Percentiles rank a stretch among this genome's conserved stretches.
Evolutionary conservation across 2,113 vertebrate species (phyloP).

Genomic region (Sprattus sprattus): DNA sequence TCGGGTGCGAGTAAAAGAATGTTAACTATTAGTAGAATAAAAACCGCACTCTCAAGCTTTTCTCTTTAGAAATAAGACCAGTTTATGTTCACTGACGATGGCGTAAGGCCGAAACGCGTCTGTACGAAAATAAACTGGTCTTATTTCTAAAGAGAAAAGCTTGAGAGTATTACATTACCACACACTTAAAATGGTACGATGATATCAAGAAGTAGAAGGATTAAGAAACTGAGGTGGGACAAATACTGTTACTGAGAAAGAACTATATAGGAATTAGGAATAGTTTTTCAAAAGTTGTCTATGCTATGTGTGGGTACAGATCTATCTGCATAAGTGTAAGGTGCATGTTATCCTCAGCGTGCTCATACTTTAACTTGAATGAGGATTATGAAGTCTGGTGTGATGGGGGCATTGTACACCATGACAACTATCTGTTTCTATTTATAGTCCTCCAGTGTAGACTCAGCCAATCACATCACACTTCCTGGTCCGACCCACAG

Average conservation of each 20-base stretch:
- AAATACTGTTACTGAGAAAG: not conserved
- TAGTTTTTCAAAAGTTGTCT: not conserved
- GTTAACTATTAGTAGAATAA: too few relatives aligned
- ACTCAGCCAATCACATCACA: not conserved
- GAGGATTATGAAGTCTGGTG: not conserved
- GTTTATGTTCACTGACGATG: too few relatives aligned
- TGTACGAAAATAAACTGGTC: too few relatives aligned
- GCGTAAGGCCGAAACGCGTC: too few relatives aligned
- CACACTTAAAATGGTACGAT: not conserved
- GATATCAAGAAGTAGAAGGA: too few relatives aligned
- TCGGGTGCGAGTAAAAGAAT: too few relatives aligned
- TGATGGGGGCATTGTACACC: not conserved
- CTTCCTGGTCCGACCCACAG: not conserved
- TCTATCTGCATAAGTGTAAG: not conserved
- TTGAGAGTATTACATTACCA: not conserved
- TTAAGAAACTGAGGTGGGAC: not conserved
- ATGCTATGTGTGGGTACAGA: not conserved
- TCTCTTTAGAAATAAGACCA: too few relatives aligned
- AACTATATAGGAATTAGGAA: not conserved
- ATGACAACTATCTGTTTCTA: conserved; percentile 5
- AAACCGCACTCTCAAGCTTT: too few relatives aligned
- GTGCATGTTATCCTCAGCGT: not conserved
- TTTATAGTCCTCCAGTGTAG: conserved; percentile 8
- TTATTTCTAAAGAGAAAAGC: too few relatives aligned
- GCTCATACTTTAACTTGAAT: not conserved